phyloP scores from a whole-genome alignment of 2,888 invertebrate genomes.

The Gerosis bhagava region DNA sequence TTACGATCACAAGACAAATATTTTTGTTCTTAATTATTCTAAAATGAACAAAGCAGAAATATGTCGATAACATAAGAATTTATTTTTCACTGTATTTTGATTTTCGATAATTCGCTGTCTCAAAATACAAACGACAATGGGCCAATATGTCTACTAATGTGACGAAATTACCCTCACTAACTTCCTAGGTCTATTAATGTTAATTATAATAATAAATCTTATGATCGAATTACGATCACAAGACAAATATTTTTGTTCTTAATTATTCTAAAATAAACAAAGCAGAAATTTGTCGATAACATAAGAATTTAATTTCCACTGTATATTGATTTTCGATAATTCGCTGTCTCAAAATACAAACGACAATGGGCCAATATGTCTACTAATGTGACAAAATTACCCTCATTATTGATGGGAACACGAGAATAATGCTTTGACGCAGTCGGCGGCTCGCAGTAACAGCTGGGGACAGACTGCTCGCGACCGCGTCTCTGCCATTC shows the following conservation, averaged over 20 bases:
- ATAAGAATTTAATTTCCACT: too few species aligned
- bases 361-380: conserved; percentile 72
- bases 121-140: conserved; percentile 61
- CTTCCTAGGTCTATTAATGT: too few species aligned
- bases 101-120: conserved; percentile 22
- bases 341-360: conserved; percentile 41
- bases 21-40: too few species aligned
- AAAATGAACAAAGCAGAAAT: too few species aligned
- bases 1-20: too few species aligned
- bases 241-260: too few species aligned
- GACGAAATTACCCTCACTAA: conserved; percentile 82
- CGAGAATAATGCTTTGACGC: conserved; percentile 59
- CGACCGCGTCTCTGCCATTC: conserved; percentile 70
- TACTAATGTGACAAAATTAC: conserved; percentile 80
- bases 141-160: conserved; percentile 73
- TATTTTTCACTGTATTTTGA: conserved; percentile 15
- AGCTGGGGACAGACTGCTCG: conserved; percentile 76
- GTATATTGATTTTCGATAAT: conserved; percentile 19
- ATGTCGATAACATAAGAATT: too few species aligned
- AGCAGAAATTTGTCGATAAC: too few species aligned
- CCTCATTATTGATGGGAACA: conserved; percentile 78
- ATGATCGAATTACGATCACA: too few species aligned
- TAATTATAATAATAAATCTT: too few species aligned
- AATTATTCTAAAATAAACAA: too few species aligned
- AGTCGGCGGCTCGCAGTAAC: conserved; percentile 45